Evolutionary conservation across 2,797 vertebrate species (phyloP).

Genomic region (Platalea minor): DNA sequence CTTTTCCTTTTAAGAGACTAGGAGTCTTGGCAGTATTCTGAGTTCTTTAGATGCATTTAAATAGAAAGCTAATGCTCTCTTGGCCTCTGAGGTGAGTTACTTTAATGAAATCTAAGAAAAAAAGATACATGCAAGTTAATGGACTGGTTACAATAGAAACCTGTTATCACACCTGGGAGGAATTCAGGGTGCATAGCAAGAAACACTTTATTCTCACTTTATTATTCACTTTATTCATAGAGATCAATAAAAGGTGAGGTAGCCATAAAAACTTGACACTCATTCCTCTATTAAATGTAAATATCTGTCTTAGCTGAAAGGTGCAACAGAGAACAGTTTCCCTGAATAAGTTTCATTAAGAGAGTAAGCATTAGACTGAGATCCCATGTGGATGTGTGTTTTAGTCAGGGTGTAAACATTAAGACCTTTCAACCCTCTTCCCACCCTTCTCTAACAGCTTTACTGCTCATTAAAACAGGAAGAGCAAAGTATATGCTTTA

Average conservation of each 20-base stretch:
- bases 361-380: not conserved
- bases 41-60: constrained; percentile 7
- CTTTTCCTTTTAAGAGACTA: not conserved
- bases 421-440: not conserved
- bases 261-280: not conserved
- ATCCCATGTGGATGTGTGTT: not conserved
- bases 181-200: not conserved
- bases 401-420: not conserved
- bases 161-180: not conserved
- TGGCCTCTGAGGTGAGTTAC: not conserved
- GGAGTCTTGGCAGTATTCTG: not conserved
- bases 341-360: not conserved
- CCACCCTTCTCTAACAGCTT: not conserved
- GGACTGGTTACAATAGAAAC: not conserved
- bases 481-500: not conserved
- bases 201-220: not conserved
- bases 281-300: not conserved
- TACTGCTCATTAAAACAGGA: not conserved
- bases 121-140: not conserved
- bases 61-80: not conserved
- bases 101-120: not conserved
- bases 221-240: not conserved
- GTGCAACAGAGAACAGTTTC: not conserved
- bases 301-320: not conserved
- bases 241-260: not conserved